Conservation (phyloP, 2,113 vertebrate genomes). For the Macaca mulatta region DNA sequence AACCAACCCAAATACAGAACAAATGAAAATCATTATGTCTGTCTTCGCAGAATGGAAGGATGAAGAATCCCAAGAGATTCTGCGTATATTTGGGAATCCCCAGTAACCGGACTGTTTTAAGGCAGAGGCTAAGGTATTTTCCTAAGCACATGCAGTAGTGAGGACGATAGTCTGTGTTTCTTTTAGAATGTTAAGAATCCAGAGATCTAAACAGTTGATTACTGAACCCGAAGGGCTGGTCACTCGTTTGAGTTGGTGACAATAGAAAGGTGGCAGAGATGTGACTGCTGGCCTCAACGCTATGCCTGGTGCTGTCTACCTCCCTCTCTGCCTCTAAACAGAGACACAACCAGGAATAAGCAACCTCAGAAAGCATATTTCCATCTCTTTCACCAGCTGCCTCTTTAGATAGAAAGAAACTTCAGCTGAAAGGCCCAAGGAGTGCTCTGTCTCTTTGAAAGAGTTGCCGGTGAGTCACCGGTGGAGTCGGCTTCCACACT, state of each 20-base stretch:
- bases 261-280: accelerated
- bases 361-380: neutral
- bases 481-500: neutral
- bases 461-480: neutral
- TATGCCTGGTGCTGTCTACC: neutral
- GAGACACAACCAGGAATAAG: neutral
- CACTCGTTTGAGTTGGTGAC: neutral
- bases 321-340: neutral
- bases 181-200: neutral
- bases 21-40: neutral
- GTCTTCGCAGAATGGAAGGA: neutral
- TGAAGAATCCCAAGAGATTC: neutral
- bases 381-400: neutral
- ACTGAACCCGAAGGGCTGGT: too few relatives aligned
- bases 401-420: neutral
- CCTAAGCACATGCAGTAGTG: neutral
- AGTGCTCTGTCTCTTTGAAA: neutral
- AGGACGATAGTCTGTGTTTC: neutral
- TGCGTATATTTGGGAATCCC: neutral
- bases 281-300: neutral
- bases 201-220: neutral
- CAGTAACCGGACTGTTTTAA: neutral
- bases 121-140: neutral
- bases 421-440: neutral
- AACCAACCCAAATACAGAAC: neutral